Evolutionary conservation across 2,888 invertebrate species (phyloP), one percentile per base, ranked within the genome.

Genomic region (Phortica okadai): DNA sequence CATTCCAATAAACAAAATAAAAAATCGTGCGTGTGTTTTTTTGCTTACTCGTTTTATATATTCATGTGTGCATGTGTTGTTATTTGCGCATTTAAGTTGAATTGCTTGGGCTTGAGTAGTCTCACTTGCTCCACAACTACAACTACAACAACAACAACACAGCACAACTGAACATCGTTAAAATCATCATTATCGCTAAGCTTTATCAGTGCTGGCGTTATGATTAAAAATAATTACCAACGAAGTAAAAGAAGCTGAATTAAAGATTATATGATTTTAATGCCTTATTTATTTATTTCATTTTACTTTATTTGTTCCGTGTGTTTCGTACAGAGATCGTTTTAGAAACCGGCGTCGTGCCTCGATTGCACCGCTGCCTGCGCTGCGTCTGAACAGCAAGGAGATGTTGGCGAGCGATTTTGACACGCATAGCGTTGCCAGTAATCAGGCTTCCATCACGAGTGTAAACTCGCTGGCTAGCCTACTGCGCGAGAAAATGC

Each of bases 381-480:
- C 93, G 89, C 89, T 93, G 78, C 92, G 93, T 42, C 92, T 94
- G 73, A 93, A 91, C 92, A 87, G 92, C 92, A 83, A 93, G 92
- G 89, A 93, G 92, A 89, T 92, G 92, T 83, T 92, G 82, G 88
- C 93, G 92, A 89, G 93, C 92, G 93, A 92, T 70, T 91, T 90
- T 44, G 92, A 92, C 77, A 89, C 90, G 45, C 91, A 92, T 81
- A 92, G 92, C 82, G 74, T 91, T 82, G 89, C 91, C 78, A 92
- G 92, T 80, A 91, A 91, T 81, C 92, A 91, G 85, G 89, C 96
- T 86, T 97, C 97, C 6, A 95, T 97, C 84, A 96, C 96, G 0
- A 96, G 96, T 67, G 94, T 96, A 83, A 97, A 96, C 91, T 96
- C 96, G 0, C 93, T 97, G 82, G 96, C 96, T 77, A 96, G 96